Base-by-base conservation (phyloP, 2,888 invertebrate genomes). In the Apoderus coryli region DNA sequence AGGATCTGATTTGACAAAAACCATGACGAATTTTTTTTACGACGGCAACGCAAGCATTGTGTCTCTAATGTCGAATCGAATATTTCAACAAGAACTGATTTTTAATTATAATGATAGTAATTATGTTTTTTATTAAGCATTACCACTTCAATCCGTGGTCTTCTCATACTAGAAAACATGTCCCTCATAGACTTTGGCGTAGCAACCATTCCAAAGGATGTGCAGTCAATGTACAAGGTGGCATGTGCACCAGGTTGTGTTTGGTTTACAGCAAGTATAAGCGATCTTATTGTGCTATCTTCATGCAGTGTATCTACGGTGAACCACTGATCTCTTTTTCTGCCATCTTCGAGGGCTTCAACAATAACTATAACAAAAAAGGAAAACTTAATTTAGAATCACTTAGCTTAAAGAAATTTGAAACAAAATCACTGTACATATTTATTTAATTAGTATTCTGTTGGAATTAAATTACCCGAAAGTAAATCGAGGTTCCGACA, bases 151-250 rank as follows among this genome's bases (percentile, higher is more conserved):
- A 72, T 41, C 37, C 62, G 56, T 6, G 62, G 62, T 42, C 57
- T 59, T 10, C 56, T 57, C 59, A 71, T 62, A 43, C 67, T 59
- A 28, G 59, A 54, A 43, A 67, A 60, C 55, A 72, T 63, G 39
- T 73, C 69, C 38, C 67, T 64, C 49, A 67, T 61, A 27, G 64
- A 57, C 41, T 63, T 64, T 4, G 68, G 64, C 46, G 72, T 65
- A 5, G 64, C 56, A 13, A 78, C 67, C 55, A 67, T 67, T 22
- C 76, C 77, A 35, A 74, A 65, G 2, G 67, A 60, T 14, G 62
- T 60, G 48, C 79, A 80, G 43, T 76, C 74, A 3, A 72, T 63
- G 43, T 69, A 69, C 14, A 81, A 54, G 41, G 70, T 69, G 11
- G 76, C 65, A 39, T 64, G 65, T 3, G 67, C 66, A 2, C 67